phyloP scores from a whole-genome alignment of 2,113 vertebrate species.

The Lepus timidus region DNA sequence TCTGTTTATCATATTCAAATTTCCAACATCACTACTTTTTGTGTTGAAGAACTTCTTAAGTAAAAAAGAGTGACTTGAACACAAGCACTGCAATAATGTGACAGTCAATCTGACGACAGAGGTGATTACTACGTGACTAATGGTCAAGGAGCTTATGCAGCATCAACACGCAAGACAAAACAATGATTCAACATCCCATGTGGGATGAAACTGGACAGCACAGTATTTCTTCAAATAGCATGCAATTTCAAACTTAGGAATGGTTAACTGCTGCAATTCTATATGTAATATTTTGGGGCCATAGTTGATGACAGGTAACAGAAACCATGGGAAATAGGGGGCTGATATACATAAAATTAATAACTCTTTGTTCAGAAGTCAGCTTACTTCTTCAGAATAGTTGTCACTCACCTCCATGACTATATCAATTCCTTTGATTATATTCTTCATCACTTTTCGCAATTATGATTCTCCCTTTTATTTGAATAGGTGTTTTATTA shows the following conservation, averaged over 20 bases:
- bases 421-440: neutral
- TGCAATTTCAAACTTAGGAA: neutral
- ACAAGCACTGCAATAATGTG: too few species aligned
- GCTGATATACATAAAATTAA: neutral
- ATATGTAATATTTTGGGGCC: neutral
- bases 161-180: neutral
- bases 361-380: neutral
- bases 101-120: neutral
- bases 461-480: neutral
- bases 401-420: neutral
- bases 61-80: neutral
- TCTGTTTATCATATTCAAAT: neutral
- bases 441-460: neutral
- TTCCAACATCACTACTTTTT: neutral
- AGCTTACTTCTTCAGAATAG: slow-evolving; percentile 12
- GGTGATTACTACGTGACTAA: neutral
- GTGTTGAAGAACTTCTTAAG: neutral
- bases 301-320: neutral
- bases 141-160: too few species aligned
- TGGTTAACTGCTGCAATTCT: neutral
- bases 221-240: too few species aligned
- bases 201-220: too few species aligned
- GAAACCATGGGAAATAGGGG: neutral
- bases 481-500: neutral
- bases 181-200: neutral